A percentile compares a stretch with the other conserved stretches of the same genome.
Conservation (phyloP, 2,888 invertebrate species). For the Nomada goodeniana region DNA sequence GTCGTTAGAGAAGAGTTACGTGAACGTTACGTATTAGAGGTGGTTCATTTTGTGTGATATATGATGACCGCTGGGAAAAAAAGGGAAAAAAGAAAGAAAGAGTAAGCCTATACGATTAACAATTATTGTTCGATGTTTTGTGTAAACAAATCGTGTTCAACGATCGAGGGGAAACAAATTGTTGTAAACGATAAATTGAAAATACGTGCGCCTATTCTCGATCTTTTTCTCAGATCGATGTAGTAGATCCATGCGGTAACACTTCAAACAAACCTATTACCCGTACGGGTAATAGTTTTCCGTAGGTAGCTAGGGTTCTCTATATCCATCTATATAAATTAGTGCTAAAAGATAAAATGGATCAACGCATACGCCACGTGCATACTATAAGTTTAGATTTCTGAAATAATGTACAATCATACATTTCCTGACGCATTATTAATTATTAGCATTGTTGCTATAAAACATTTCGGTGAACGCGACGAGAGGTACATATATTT, state of each 20-base stretch:
- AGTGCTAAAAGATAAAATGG: slow-evolving; percentile 68
- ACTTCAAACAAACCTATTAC: slow-evolving; percentile 33
- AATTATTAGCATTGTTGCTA: slow-evolving; percentile 66
- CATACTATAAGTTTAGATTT: slow-evolving; percentile 74
- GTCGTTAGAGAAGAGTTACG: slow-evolving; percentile 49
- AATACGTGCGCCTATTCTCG: slow-evolving; percentile 19
- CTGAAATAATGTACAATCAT: slow-evolving; percentile 77
- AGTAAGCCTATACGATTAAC: slow-evolving; percentile 7
- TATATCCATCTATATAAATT: slow-evolving; percentile 68
- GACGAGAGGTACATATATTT: slow-evolving; percentile 75
- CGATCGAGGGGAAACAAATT: neutral
- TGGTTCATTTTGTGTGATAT: slow-evolving; percentile 55
- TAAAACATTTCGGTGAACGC: slow-evolving; percentile 67
- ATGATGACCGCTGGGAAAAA: slow-evolving; percentile 38
- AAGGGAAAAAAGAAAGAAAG: neutral
- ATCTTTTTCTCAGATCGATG: slow-evolving; percentile 25
- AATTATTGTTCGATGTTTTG: slow-evolving; percentile 33
- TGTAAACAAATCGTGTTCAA: slow-evolving; percentile 25
- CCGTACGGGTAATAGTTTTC: slow-evolving; percentile 37
- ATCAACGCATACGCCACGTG: slow-evolving; percentile 65
- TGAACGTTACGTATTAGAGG: slow-evolving; percentile 47
- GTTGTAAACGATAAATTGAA: neutral
- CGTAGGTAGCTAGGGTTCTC: slow-evolving; percentile 74
- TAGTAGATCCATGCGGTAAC: slow-evolving; percentile 21
- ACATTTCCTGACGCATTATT: slow-evolving; percentile 69